These are phyloP conservation scores for Taenaris catops DNA, from an alignment of 2,888 invertebrate genomes.

Conservation along the genomic window DNA sequence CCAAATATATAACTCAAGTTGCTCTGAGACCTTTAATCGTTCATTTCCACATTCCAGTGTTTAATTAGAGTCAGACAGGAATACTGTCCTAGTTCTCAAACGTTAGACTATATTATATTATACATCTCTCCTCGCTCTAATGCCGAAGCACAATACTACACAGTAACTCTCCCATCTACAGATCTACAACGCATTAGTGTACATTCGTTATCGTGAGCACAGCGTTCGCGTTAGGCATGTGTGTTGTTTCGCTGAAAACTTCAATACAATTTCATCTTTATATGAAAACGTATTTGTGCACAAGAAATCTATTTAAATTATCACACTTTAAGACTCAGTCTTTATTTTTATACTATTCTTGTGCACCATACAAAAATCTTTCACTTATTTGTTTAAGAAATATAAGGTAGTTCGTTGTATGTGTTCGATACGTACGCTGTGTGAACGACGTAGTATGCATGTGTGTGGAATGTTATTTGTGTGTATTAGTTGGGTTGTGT, in stretches of 20 bases:
- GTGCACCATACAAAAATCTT: too few relatives aligned
- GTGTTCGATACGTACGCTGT: conserved; percentile 14
- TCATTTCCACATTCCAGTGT: conserved; percentile 18
- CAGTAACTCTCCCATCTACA: conserved; percentile 44
- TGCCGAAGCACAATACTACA: conserved; percentile 61
- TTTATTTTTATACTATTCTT: too few relatives aligned
- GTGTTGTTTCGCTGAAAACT: conserved; percentile 16
- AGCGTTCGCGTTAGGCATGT: conserved; percentile 29
- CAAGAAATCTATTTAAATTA: not conserved
- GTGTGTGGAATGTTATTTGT: conserved; percentile 19
- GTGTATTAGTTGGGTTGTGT: conserved; percentile 19
- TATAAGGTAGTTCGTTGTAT: conserved; percentile 9
- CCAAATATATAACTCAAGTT: conserved; percentile 9
- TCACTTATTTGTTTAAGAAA: too few relatives aligned
- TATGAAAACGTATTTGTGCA: too few relatives aligned
- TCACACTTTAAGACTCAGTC: too few relatives aligned
- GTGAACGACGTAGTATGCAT: conserved; percentile 25
- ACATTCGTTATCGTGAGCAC: conserved; percentile 24
- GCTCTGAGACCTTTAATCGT: conserved; percentile 13
- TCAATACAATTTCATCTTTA: not conserved
- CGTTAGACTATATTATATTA: conserved; percentile 56
- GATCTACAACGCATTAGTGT: conserved; percentile 9
- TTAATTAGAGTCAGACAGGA: conserved; percentile 61
- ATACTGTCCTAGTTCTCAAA: conserved; percentile 66
- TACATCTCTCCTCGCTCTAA: conserved; percentile 69